Evolutionary conservation across 2,888 invertebrate species (phyloP).

Genomic region (Tiliacea citrago): DNA sequence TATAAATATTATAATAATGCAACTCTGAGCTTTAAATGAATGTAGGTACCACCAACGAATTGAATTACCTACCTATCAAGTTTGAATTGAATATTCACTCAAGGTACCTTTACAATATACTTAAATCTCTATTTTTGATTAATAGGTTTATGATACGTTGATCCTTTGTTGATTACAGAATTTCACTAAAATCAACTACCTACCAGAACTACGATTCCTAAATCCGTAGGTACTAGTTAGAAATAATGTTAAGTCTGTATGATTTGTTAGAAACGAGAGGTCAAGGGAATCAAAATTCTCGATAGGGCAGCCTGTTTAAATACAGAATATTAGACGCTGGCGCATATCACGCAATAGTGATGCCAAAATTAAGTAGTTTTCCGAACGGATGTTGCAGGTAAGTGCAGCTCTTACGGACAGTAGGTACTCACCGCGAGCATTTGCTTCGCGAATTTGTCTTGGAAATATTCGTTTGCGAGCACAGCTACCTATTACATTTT

Average conservation of each 20-base stretch:
- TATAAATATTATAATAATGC: slow-evolving; percentile 8
- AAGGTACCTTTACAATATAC: slow-evolving; percentile 44
- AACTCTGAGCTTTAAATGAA: slow-evolving; percentile 30
- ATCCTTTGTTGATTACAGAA: slow-evolving; percentile 66
- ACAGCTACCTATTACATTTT: not conserved
- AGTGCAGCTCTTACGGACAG: not conserved
- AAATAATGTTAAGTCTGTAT: slow-evolving; percentile 28
- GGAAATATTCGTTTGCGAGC: not conserved
- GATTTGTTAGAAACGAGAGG: slow-evolving; percentile 9
- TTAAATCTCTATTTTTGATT: slow-evolving; percentile 52
- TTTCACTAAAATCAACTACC: slow-evolving; percentile 58
- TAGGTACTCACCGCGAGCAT: not conserved
- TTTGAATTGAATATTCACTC: slow-evolving; percentile 28
- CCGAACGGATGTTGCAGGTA: not conserved
- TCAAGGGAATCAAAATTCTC: slow-evolving; percentile 9
- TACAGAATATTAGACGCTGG: not conserved
- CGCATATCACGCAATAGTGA: not conserved
- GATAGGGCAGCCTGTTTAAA: slow-evolving; percentile 8
- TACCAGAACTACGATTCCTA: slow-evolving; percentile 57
- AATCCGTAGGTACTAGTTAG: slow-evolving; percentile 43
- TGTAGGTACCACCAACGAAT: slow-evolving; percentile 4
- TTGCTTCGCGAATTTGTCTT: not conserved
- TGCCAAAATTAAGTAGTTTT: not conserved
- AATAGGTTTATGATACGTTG: slow-evolving; percentile 32
- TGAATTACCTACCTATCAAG: slow-evolving; percentile 19